Base-by-base conservation (phyloP, 2,888 invertebrate genomes). In the Polyommatus icarus region DNA sequence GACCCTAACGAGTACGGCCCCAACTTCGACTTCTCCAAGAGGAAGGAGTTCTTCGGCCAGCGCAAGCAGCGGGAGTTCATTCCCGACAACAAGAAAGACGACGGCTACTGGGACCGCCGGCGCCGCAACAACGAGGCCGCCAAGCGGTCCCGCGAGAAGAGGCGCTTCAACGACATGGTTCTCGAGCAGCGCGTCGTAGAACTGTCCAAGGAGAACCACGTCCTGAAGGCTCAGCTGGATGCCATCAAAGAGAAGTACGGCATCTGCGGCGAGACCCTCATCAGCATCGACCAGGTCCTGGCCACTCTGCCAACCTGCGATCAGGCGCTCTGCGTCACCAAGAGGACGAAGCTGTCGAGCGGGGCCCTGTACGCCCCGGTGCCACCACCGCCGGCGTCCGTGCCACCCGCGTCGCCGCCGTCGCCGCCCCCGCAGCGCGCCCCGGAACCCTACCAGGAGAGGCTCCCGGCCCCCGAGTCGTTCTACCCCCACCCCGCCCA, bases 101-200 rank as follows among this genome's bases (percentile, higher is more conserved):
- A 99, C 85, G 98, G 97, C 86, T 99, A 99, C 91, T 99, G 99
- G 99, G 99, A 99, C 90, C 96, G 99, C 78, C 95, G 99, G 78
- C 95, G 99, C 81, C 96, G 99, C 79, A 99, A 99, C 92, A 99
- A 99, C 91, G 99, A 99, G 90, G 99, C 99, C 0, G 99, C 99
- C 78, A 98, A 99, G 88, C 95, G 99, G 72, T 99, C 99, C 7
- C 96, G 99, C n/a, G 99, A 99, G 90, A 99, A 99, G 90, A 96
- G 99, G 71, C 96, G 99, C 75, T 97, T 98, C 93, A 99, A 99
- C 88, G 99, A 99, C 91, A 98, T 99, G 98, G 98, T 98, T 1
- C 95, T 99, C 80, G 99, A 99, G 87, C 98, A 98, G 84, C 96
- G 98, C 75, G 98, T 99, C 50, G 96, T 98, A 78, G 98, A 99